phyloP scores from a whole-genome alignment of 2,797 vertebrate species.

The Cygnus olor region DNA sequence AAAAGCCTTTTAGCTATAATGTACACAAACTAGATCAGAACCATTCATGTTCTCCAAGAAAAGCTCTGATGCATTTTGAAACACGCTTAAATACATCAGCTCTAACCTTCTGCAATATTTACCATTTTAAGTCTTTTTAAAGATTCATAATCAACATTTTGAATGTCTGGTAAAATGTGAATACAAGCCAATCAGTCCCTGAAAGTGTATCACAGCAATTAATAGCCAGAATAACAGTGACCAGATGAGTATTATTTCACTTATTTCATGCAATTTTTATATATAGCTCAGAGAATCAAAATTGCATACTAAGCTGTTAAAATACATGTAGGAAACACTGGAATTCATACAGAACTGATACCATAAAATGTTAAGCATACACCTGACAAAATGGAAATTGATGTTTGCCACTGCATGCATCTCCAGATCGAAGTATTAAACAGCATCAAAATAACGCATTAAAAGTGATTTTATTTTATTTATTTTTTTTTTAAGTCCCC shows the following conservation, averaged over 20 bases:
- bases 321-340: background rate
- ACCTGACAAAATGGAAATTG: background rate
- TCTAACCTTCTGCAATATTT: background rate
- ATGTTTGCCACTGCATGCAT: background rate
- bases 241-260: background rate
- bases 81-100: background rate
- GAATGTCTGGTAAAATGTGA: background rate
- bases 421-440: slow-evolving; percentile 1
- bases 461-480: background rate
- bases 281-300: background rate
- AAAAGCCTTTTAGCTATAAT: background rate
- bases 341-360: background rate
- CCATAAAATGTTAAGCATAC: background rate
- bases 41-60: background rate
- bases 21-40: background rate
- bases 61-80: background rate
- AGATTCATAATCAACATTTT: background rate
- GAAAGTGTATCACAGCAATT: background rate
- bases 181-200: background rate
- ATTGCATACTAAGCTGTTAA: background rate
- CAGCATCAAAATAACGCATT: slow-evolving; percentile 11
- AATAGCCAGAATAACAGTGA: background rate
- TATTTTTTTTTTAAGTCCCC: background rate
- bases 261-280: background rate
- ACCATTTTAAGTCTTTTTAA: background rate